Conservation (phyloP, 2,888 invertebrate genomes). For the Orthonychiurus folsomi region DNA sequence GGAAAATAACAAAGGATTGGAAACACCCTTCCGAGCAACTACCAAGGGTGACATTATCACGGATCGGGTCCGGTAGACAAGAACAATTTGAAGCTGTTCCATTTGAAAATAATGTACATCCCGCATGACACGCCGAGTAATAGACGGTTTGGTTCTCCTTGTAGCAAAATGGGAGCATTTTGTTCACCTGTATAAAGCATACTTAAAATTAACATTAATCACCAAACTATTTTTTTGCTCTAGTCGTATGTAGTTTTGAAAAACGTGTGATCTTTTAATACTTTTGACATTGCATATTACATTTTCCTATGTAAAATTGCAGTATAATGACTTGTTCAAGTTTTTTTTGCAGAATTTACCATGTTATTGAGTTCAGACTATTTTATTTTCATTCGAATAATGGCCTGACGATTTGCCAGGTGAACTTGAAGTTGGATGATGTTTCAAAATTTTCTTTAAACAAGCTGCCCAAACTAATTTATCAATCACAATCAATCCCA, state of each 20-base stretch:
- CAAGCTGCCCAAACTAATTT: too few species aligned
- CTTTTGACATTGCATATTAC: too few species aligned
- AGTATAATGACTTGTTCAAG: too few species aligned
- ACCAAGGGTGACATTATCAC: conserved; percentile 47
- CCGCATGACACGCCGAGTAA: conserved; percentile 66
- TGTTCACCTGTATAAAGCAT: conserved; percentile 43
- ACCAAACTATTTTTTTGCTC: neutral
- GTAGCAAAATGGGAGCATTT: conserved; percentile 59
- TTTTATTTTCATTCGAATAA: too few species aligned
- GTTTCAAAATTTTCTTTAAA: neutral
- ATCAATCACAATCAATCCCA: too few species aligned
- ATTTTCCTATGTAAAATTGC: too few species aligned
- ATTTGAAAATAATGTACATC: conserved; percentile 49
- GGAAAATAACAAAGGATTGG: conserved; percentile 43
- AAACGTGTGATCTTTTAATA: too few species aligned
- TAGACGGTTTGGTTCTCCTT: conserved; percentile 51
- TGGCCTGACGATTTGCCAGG: too few species aligned
- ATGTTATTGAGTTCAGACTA: too few species aligned
- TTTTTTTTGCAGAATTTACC: too few species aligned
- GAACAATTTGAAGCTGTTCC: conserved; percentile 46
- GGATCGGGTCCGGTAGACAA: conserved; percentile 19
- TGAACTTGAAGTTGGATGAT: too few species aligned
- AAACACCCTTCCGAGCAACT: conserved; percentile 53
- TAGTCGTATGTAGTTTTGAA: too few species aligned
- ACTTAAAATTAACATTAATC: neutral